A percentile compares a stretch with the other conserved stretches of the same genome.
Evolutionary conservation across 2,113 vertebrate species (phyloP).

Genomic region (Actenoides hombroni): DNA sequence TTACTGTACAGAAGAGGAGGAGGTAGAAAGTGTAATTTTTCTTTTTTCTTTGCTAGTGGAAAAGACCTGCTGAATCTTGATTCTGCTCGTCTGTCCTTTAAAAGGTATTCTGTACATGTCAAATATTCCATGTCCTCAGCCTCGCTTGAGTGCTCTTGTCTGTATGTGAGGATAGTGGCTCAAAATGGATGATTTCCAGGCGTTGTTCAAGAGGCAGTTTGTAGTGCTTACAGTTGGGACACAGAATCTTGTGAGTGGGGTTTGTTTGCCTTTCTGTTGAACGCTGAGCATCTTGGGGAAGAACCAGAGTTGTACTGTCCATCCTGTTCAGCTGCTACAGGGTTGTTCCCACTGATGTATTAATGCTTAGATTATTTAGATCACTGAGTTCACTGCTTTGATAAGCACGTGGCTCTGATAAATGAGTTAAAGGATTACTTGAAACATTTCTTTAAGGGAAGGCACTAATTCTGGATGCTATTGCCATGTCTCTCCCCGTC

Average conservation of each 20-base stretch:
- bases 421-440: background rate
- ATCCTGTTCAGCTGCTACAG: background rate
- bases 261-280: background rate
- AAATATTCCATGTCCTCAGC: background rate
- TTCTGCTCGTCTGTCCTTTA: background rate
- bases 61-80: background rate
- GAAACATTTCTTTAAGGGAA: background rate
- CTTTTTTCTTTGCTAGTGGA: background rate
- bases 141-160: background rate
- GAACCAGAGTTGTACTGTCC: background rate
- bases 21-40: background rate
- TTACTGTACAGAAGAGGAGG: background rate
- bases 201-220: background rate
- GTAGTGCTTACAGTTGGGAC: background rate
- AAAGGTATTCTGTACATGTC: accelerated
- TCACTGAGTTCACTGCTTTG: background rate
- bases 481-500: background rate
- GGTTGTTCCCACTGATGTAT: background rate
- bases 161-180: background rate
- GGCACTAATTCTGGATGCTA: background rate
- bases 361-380: background rate
- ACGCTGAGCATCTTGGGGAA: background rate
- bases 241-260: accelerated
- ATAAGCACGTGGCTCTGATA: background rate
- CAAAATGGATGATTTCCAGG: background rate